Base-by-base conservation (phyloP, 2,888 invertebrate species). In the Ormia ochracea region DNA sequence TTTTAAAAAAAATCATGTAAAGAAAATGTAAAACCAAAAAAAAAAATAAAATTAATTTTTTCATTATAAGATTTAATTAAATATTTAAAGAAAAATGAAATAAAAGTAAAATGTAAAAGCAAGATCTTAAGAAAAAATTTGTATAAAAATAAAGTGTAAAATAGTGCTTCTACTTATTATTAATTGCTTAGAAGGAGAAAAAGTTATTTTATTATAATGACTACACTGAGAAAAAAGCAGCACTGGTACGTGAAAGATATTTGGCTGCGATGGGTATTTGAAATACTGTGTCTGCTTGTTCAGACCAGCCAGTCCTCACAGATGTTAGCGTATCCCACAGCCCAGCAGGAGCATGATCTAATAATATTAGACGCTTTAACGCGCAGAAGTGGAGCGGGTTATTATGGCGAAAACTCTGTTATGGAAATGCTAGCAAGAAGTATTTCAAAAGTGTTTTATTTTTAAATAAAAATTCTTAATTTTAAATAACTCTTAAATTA, bases 401-500 rank as follows among this genome's bases (percentile, higher is more conserved):
- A 88, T 81, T 89, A 94, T 84, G 93, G 91, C 81, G 91, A 92
- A 82, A 91, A 93, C 84, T 94, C 94, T 58, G 93, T 96, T 81
- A 94, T 96, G 92, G 95, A 96, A 88, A 93, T 96, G 91, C 91
- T 96, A 85, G 95, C 95, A 81, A 93, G 95, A 93, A 96, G 96
- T 96, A 92, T 48, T 78, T 52, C 9, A 12, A 5, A 31, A 10
- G 0, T 21, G 26, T 7, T 26, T 26, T 6, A n/a, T 23, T 23
- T 23, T 21, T n/a, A 48, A 19, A 2, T 7, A 66, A 23, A 33
- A 50, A 12, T 4, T 36, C 19, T 10, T 14, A n/a, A 38, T n/a
- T 9, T 31, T 50, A 41, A 36, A 41, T 14, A 12, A 58, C 41
- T 33, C 12, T 28, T 12, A n/a, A n/a, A n/a, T 54, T 33, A 2